Evolutionary conservation across 2,113 vertebrate genomes (phyloP).

Genomic region (Tylochromis polylepis): DNA sequence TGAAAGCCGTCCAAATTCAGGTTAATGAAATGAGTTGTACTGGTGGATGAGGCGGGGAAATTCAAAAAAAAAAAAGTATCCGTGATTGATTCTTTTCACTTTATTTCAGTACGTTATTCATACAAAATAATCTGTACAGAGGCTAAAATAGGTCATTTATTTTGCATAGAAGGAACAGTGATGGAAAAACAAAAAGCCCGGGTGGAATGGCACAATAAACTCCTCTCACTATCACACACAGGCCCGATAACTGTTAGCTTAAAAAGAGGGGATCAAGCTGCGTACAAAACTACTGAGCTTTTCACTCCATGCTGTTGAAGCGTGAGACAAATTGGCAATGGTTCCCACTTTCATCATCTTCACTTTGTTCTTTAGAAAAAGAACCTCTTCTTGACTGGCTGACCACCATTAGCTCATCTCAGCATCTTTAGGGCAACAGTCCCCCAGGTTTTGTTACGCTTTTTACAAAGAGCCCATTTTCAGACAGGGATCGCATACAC

Average conservation of each 20-base stretch:
- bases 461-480: neutral
- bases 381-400: neutral
- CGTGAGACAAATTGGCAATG: slow-evolving; percentile 12
- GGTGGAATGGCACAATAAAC: slow-evolving; percentile 73
- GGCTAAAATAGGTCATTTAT: slow-evolving; percentile 71
- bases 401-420: slow-evolving; percentile 16
- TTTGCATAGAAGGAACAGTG: slow-evolving; percentile 80
- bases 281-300: slow-evolving; percentile 57
- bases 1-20: slow-evolving; percentile 7
- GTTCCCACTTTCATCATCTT: slow-evolving; percentile 49
- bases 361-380: slow-evolving; percentile 23
- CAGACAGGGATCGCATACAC: neutral
- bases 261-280: slow-evolving; percentile 20
- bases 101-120: slow-evolving; percentile 79
- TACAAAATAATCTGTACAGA: slow-evolving; percentile 82
- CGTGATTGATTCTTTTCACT: slow-evolving; percentile 61
- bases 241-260: slow-evolving; percentile 30
- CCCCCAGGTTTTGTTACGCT: slow-evolving; percentile 12
- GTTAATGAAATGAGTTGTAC: slow-evolving; percentile 31
- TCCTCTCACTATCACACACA: slow-evolving; percentile 58
- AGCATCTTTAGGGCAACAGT: slow-evolving; percentile 12
- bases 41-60: neutral
- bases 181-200: slow-evolving; percentile 65
- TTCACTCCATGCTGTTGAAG: slow-evolving; percentile 41
- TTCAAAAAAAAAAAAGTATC: neutral